Evolutionary conservation across 2,888 invertebrate species (phyloP).

Genomic region (Carabus problematicus): DNA sequence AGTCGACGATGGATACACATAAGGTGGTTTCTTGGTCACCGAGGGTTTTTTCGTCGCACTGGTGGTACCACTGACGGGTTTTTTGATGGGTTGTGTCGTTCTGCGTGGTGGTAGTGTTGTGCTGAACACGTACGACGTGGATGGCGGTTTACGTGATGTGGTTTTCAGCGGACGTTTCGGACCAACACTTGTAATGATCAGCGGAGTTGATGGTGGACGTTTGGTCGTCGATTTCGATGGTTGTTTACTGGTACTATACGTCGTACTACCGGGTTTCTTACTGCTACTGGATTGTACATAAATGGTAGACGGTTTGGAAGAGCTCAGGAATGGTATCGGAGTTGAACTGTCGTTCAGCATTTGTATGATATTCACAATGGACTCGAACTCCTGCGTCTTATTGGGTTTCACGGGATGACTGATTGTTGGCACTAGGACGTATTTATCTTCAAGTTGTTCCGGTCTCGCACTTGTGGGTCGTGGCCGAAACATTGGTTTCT

Average conservation of each 20-base stretch:
- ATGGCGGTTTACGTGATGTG: constrained; percentile 55
- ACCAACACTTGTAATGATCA: constrained; percentile 28
- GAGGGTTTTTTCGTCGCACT: constrained; percentile 45
- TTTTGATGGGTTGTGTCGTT: constrained; percentile 53
- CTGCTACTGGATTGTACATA: constrained; percentile 59
- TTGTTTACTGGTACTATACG: constrained; percentile 47
- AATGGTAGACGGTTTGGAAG: constrained; percentile 59
- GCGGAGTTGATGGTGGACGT: constrained; percentile 44
- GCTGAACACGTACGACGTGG: constrained; percentile 59
- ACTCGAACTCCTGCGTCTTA: constrained; percentile 62
- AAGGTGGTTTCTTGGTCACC: constrained; percentile 55
- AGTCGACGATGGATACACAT: constrained; percentile 46
- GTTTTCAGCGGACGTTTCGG: constrained; percentile 27
- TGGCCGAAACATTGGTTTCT: constrained; percentile 66
- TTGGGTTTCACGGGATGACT: constrained; percentile 55
- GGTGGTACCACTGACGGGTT: constrained; percentile 59
- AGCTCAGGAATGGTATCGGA: constrained; percentile 31
- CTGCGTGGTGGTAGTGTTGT: constrained; percentile 55
- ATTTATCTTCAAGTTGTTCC: constrained; percentile 60
- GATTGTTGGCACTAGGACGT: constrained; percentile 66
- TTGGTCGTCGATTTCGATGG: constrained; percentile 38
- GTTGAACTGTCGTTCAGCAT: constrained; percentile 64
- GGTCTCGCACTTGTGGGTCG: constrained; percentile 58
- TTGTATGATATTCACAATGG: constrained; percentile 68
- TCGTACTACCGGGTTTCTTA: constrained; percentile 57